phyloP scores from a whole-genome alignment of 2,888 invertebrate species.

The Acanthopleura granulata region DNA sequence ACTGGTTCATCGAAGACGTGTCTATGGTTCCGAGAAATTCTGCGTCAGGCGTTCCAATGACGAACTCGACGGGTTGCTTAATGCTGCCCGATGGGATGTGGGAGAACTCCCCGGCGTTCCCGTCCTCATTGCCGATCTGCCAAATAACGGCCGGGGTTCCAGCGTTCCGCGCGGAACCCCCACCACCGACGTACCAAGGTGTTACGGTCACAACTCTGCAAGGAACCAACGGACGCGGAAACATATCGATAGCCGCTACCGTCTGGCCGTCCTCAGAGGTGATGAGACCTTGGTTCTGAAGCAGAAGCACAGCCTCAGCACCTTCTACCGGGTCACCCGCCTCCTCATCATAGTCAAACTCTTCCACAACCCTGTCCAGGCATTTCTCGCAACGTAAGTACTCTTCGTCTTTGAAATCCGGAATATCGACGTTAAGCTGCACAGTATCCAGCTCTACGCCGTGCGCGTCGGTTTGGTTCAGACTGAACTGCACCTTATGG shows the following conservation, averaged over 20 bases:
- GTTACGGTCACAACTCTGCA: not conserved
- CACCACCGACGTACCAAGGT: constrained; percentile 8
- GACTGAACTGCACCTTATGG: constrained; percentile 9
- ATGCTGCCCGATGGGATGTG: not conserved
- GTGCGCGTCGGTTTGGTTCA: constrained; percentile 15
- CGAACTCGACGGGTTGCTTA: not conserved
- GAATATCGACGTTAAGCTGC: not conserved
- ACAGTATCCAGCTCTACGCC: constrained; percentile 21
- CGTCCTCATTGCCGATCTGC: not conserved
- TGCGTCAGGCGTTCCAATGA: not conserved
- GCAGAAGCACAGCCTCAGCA: not conserved
- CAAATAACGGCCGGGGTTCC: not conserved
- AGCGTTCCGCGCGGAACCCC: not conserved
- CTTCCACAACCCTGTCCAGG: not conserved
- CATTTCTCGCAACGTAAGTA: constrained; percentile 11
- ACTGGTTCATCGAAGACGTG: not conserved
- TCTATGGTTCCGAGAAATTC: not conserved
- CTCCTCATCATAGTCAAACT: not conserved
- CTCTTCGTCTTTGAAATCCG: not conserved
- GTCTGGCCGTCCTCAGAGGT: not conserved
- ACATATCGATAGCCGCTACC: not conserved
- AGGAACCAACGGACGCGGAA: constrained; percentile 7
- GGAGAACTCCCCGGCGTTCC: not conserved
- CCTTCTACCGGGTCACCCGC: not conserved
- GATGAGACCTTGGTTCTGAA: not conserved